These are phyloP conservation scores for Galaxias olidus DNA, from an alignment of 2,797 vertebrate genomes.

Conservation along the genomic window DNA sequence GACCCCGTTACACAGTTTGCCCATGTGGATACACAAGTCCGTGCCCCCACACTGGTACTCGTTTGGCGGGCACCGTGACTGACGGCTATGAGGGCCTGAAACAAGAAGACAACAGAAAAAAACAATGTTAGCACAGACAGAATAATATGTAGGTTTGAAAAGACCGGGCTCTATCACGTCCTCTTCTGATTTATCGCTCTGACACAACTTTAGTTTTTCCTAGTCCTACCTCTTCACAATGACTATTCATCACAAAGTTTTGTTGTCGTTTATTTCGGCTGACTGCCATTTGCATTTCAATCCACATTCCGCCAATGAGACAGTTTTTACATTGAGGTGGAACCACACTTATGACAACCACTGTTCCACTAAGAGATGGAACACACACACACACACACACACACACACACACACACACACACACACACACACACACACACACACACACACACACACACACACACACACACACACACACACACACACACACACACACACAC, in stretches of 20 bases:
- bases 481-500: constrained; percentile 15
- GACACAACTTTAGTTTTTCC: background rate
- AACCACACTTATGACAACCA: constrained; percentile 43
- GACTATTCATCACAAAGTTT: background rate
- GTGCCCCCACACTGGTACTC: constrained; percentile 93
- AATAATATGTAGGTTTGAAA: background rate
- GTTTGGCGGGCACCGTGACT: constrained; percentile 88
- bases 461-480: constrained; percentile 18
- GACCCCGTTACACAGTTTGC: constrained; percentile 87
- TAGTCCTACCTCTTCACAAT: background rate
- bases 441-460: background rate
- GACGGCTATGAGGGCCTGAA: constrained; percentile 88
- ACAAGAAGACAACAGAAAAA: constrained; percentile 17
- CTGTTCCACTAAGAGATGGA: constrained; percentile 35
- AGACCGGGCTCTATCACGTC: background rate
- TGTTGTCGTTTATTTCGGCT: background rate
- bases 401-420: no score
- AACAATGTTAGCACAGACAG: background rate
- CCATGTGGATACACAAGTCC: constrained; percentile 91
- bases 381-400: no score
- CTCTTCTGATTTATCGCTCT: background rate
- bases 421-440: constrained; percentile 18
- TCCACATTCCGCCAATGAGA: background rate
- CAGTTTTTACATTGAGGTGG: constrained; percentile 20
- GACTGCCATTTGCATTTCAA: background rate